Evolutionary conservation across 2,113 vertebrate genomes (phyloP).

Genomic region (Colinus virginianus): DNA sequence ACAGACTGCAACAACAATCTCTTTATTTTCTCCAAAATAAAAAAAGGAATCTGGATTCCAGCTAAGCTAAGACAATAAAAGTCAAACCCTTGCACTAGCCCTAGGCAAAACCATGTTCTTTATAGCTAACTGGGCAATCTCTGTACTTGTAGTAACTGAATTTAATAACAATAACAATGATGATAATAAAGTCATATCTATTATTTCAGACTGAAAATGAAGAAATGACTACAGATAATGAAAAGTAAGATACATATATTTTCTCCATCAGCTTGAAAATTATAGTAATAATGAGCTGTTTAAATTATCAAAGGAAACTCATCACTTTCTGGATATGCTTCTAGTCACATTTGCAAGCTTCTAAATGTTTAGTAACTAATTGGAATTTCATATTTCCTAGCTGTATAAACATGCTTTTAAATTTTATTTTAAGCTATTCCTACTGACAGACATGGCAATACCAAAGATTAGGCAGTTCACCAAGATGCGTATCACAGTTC

Average conservation of each 20-base stretch:
- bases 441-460: not conserved
- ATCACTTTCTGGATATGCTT: not conserved
- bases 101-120: not conserved
- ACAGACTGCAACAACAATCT: not conserved
- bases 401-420: not conserved
- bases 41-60: not conserved
- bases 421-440: not conserved
- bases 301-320: conserved; percentile 20
- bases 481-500: not conserved
- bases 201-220: conserved; percentile 29
- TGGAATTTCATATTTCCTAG: not conserved
- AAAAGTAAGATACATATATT: not conserved
- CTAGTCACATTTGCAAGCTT: not conserved
- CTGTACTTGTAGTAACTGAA: not conserved
- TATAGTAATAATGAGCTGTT: not conserved
- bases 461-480: not conserved
- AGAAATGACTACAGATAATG: not conserved
- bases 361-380: not conserved
- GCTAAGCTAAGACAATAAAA: not conserved
- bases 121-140: not conserved
- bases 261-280: conserved; percentile 5
- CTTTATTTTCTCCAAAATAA: not conserved
- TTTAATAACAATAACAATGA: not conserved
- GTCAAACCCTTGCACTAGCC: not conserved
- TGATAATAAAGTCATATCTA: not conserved